Percentiles rank a stretch among this genome's conserved stretches.
These are phyloP conservation scores for Rhinatrema bivittatum DNA, from an alignment of 2,797 vertebrate species.

Conservation along the genomic window DNA sequence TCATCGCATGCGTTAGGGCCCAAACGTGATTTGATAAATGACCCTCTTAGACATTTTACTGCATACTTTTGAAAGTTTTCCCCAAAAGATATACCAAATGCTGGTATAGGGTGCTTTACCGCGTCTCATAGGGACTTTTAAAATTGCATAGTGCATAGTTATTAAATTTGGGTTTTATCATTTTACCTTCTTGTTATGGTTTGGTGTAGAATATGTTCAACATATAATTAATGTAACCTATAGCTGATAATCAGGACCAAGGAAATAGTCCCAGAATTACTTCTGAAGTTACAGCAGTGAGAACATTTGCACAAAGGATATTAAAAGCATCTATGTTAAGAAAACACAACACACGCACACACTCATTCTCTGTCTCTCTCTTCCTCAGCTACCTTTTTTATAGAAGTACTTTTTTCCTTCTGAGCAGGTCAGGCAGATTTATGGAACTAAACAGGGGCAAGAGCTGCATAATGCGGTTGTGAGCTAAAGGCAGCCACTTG, in stretches of 20 bases:
- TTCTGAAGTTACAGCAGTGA: not conserved
- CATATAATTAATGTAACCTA: constrained; percentile 11
- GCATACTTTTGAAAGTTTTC: no score
- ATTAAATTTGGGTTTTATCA: no score
- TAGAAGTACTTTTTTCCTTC: constrained; percentile 8
- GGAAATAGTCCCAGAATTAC: not conserved
- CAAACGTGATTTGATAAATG: no score
- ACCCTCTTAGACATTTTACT: no score
- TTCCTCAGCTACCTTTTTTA: constrained; percentile 11
- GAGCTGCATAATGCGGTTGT: constrained; percentile 42
- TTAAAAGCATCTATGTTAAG: constrained; percentile 8
- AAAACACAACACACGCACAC: not conserved
- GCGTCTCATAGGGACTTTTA: no score
- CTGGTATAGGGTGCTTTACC: no score
- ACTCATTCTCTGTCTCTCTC: not conserved
- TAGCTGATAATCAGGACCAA: not conserved
- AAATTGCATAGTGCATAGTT: no score
- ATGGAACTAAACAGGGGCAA: constrained; percentile 29
- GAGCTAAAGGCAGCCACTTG: constrained; percentile 46
- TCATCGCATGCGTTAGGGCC: no score
- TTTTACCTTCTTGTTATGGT: no score
- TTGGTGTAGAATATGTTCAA: no score
- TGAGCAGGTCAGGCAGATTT: constrained; percentile 39
- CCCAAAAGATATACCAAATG: no score
- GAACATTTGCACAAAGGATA: constrained; percentile 4